Conservation (phyloP, 2,888 invertebrate genomes). For the Mythimna albipuncta region DNA sequence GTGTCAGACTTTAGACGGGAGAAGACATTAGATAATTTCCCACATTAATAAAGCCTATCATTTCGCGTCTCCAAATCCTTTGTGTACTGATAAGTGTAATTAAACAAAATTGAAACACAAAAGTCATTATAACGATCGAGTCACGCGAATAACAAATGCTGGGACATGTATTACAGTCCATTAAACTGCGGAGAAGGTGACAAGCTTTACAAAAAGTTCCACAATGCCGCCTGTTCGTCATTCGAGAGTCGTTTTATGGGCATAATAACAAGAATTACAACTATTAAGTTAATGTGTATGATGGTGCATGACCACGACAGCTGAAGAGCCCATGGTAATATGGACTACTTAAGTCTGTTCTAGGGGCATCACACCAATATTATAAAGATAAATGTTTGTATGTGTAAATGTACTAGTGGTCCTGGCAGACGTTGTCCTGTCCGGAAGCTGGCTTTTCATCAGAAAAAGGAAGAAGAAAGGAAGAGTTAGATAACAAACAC, state of each 20-base stretch:
- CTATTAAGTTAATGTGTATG: slow-evolving; percentile 65
- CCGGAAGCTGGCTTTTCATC: too few species aligned
- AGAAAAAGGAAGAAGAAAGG: too few species aligned
- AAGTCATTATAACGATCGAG: slow-evolving; percentile 36
- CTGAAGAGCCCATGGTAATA: slow-evolving; percentile 9
- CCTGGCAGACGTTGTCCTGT: too few species aligned
- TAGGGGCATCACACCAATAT: background rate
- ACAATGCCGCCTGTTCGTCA: slow-evolving; percentile 58
- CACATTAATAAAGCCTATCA: background rate
- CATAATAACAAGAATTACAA: slow-evolving; percentile 70
- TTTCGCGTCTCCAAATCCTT: slow-evolving; percentile 21
- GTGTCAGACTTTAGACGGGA: too few species aligned
- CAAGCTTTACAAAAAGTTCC: slow-evolving; percentile 63
- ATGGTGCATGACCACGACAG: slow-evolving; percentile 55
- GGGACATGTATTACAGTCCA: slow-evolving; percentile 68
- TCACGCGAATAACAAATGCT: slow-evolving; percentile 61
- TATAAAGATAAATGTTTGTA: too few species aligned
- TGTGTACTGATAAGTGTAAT: slow-evolving; percentile 56
- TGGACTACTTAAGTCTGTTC: background rate
- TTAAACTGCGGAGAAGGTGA: slow-evolving; percentile 70
- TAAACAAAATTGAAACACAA: slow-evolving; percentile 55
- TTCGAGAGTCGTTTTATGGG: slow-evolving; percentile 67
- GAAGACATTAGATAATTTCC: too few species aligned
- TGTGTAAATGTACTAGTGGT: too few species aligned
- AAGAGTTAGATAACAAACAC: too few species aligned